Evolutionary conservation across 2,113 vertebrate species (phyloP), one percentile per base, ranked within the genome.

Genomic region (Albula goreensis): DNA sequence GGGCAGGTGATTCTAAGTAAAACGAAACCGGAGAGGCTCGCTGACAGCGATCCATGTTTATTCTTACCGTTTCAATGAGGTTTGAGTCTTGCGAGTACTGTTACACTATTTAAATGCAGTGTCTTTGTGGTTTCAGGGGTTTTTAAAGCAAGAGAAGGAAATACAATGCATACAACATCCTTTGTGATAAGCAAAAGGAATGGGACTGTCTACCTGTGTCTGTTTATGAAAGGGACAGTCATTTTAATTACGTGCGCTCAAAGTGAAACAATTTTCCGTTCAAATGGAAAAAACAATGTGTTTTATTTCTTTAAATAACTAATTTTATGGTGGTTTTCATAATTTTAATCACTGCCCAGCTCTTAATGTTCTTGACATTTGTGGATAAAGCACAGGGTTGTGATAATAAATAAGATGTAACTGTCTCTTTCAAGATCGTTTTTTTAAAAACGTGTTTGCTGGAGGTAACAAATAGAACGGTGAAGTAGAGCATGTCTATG

Each of bases 1-100:
- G 94, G 93, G 94, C 94, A 95, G 94, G 94, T 95, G 95, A 94
- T 94, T 93, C 92, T 90, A 89, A 93, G 93, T 84, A 92, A 92
- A 93, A 94, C 90, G 89, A 92, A 89, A 90, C 85, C 87, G 92
- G 88, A 90, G 31, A 92, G 93, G 91, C 90, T 92, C 92, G 93
- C 91, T 86, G 86, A 87, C 88, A 93, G 88, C 89, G 92, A 93
- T 92, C 91, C 93, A 94, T 94, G 92, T 95, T 93, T 94, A 93
- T 94, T 94, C 92, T 90, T 89, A 89, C 84, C 88, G 84, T 91
- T 89, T 93, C 91, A 94, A 94, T 90, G 89, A 89, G 89, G 88
- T 88, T 91, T 92, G 90, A 93, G 91, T 92, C 88, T 91, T 91
- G 89, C 82, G 89, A 86, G 91, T 92, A 92, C 93, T 94, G 93